phyloP scores from a whole-genome alignment of 1,140 invertebrate species.

The Meloidogyne exigua region DNA sequence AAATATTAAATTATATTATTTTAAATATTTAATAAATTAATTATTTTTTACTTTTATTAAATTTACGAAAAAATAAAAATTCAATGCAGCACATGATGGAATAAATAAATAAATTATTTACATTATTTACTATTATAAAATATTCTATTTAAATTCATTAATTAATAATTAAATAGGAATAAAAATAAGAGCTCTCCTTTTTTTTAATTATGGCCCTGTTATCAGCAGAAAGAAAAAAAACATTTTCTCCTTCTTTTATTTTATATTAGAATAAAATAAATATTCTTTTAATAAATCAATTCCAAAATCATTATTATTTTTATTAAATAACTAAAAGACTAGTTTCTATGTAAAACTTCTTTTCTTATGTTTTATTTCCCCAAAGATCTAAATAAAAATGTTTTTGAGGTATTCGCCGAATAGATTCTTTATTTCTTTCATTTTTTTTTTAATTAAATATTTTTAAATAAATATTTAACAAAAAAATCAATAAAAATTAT shows the following conservation, averaged over 20 bases:
- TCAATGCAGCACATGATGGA: neutral
- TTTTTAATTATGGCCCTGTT: too few species aligned
- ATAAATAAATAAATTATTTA: neutral
- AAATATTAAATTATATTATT: neutral
- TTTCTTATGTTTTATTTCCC: neutral
- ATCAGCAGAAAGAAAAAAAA: neutral
- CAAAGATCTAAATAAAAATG: neutral
- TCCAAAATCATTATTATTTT: neutral
- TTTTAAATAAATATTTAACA: too few species aligned
- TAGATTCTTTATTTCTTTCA: neutral
- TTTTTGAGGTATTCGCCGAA: neutral
- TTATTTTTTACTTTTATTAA: neutral
- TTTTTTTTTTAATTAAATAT: neutral
- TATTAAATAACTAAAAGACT: neutral
- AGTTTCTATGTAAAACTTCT: neutral
- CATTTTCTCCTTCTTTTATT: neutral
- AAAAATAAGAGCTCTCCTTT: too few species aligned
- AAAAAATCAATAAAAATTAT: neutral
- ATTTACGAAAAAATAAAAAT: slow-evolving; percentile 1
- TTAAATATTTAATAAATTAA: neutral
- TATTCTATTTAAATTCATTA: neutral
- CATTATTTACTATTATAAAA: neutral
- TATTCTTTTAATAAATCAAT: neutral
- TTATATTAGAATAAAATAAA: neutral
- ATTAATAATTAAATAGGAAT: too few species aligned